Evolutionary conservation across 2,888 invertebrate species (phyloP).

Genomic region (Anodontia alba): DNA sequence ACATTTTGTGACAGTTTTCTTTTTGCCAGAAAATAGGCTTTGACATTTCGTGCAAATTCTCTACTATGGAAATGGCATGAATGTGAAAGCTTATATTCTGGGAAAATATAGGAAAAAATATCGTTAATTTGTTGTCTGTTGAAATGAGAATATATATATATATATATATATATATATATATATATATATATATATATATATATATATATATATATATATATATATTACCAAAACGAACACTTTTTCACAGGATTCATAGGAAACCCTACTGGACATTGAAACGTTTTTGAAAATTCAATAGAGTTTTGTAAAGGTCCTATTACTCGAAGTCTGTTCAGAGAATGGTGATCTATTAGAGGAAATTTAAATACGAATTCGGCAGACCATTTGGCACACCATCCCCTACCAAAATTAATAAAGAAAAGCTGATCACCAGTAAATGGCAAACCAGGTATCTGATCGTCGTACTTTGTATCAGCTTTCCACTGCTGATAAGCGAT

Average conservation of each 20-base stretch:
- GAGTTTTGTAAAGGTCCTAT: slow-evolving; percentile 32
- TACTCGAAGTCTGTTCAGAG: slow-evolving; percentile 14
- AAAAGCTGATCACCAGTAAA: slow-evolving; percentile 37
- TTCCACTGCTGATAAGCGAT: slow-evolving; percentile 27
- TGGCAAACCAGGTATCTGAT: slow-evolving; percentile 7
- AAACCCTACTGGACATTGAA: slow-evolving; percentile 25
- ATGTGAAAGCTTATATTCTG: no score
- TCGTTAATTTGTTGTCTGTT: no score
- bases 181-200: no score
- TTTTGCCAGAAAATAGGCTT: no score
- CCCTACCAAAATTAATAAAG: slow-evolving; percentile 32
- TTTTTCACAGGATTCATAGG: slow-evolving; percentile 32
- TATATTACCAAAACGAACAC: slow-evolving; percentile 36
- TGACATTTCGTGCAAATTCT: no score
- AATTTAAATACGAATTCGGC: slow-evolving; percentile 17
- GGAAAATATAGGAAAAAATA: no score
- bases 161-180: no score
- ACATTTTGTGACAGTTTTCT: no score
- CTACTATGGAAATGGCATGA: no score
- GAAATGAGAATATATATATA: no score
- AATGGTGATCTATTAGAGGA: slow-evolving; percentile 18
- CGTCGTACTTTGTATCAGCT: background rate
- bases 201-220: no score
- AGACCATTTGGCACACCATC: slow-evolving; percentile 13
- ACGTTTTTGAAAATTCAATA: slow-evolving; percentile 16